A percentile compares a stretch with the other conserved stretches of the same genome.
Evolutionary conservation across 2,797 vertebrate genomes (phyloP).

Genomic region (Alectoris magna): DNA sequence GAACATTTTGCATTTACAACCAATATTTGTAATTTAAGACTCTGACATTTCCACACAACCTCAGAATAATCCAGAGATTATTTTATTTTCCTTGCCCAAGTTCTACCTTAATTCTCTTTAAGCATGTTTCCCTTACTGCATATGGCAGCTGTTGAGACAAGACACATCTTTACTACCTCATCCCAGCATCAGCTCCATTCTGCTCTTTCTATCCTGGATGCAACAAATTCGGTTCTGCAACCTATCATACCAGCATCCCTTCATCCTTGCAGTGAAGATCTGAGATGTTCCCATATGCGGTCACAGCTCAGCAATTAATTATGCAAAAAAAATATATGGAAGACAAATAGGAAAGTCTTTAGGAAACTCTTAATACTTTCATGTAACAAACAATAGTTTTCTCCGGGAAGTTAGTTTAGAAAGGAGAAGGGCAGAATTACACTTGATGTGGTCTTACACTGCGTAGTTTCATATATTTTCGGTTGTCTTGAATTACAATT

Average conservation of each 20-base stretch:
- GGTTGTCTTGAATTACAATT: neutral
- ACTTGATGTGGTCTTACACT: neutral
- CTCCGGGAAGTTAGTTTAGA: neutral
- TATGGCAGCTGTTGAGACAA: neutral
- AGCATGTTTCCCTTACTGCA: neutral
- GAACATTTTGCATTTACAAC: neutral
- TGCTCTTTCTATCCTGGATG: neutral
- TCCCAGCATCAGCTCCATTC: neutral
- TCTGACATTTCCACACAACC: neutral
- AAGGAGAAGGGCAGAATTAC: neutral
- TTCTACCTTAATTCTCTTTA: neutral
- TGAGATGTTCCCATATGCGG: neutral
- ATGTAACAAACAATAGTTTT: neutral
- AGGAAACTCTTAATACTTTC: neutral
- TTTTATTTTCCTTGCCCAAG: neutral
- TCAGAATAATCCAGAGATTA: neutral
- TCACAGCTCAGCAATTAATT: neutral
- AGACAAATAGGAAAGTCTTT: neutral
- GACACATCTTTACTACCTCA: neutral
- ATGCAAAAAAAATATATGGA: neutral
- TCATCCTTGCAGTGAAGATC: neutral
- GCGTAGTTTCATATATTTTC: neutral
- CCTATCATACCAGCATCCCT: neutral
- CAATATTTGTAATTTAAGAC: neutral
- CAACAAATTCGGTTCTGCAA: neutral